These are phyloP conservation scores for Drymodes brunneopygia DNA, from an alignment of 2,113 vertebrate genomes.

Conservation along the genomic window DNA sequence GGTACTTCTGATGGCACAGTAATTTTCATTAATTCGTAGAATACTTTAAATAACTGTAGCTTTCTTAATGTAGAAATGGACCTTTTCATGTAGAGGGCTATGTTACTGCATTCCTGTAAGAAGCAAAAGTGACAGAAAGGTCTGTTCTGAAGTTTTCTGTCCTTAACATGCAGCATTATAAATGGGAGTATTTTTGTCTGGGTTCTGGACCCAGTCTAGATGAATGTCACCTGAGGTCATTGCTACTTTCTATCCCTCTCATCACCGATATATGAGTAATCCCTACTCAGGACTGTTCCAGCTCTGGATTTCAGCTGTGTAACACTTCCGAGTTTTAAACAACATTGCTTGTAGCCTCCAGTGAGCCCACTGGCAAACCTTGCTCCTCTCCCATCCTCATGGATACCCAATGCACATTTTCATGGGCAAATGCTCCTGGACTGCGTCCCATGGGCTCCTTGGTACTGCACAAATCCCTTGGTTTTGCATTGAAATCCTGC, in stretches of 20 bases:
- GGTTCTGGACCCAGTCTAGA: neutral
- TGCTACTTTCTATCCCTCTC: neutral
- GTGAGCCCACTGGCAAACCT: neutral
- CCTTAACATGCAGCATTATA: neutral
- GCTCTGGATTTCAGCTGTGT: neutral
- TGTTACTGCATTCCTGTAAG: neutral
- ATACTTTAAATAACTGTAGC: neutral
- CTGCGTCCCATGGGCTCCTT: accelerated
- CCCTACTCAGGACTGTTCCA: neutral
- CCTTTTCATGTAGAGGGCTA: neutral
- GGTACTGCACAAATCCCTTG: neutral
- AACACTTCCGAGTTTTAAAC: neutral
- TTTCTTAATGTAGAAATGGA: neutral
- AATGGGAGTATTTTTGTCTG: neutral
- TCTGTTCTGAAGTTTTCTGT: neutral
- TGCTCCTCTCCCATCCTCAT: neutral
- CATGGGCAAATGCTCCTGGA: neutral
- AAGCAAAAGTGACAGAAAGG: neutral
- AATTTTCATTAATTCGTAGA: neutral
- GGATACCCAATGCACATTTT: neutral
- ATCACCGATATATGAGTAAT: neutral
- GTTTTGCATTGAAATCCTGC: neutral
- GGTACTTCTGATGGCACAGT: neutral
- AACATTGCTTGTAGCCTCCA: neutral
- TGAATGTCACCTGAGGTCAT: neutral